A percentile compares a stretch with the other conserved stretches of the same genome.
Evolutionary conservation across 2,113 vertebrate genomes (phyloP).

Genomic region (Pedetes capensis): DNA sequence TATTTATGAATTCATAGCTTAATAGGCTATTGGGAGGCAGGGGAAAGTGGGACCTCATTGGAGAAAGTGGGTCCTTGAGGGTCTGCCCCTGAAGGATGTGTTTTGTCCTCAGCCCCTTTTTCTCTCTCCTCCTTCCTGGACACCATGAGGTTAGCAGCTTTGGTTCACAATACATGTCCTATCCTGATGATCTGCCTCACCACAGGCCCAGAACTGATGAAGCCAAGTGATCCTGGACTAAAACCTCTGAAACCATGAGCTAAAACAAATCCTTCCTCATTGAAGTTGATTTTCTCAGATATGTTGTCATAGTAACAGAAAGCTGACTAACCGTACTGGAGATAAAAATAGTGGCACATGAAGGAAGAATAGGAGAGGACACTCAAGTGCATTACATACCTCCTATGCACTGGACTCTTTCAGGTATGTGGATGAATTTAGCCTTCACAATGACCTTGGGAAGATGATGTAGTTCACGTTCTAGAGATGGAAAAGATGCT

Average conservation of each 20-base stretch:
- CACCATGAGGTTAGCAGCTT: background rate
- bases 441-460: background rate
- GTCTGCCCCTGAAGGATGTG: background rate
- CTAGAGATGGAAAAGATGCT: background rate
- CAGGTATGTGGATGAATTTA: background rate
- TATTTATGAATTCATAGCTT: background rate
- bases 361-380: background rate
- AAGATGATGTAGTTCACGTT: background rate
- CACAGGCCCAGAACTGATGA: background rate
- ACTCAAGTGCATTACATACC: too few species aligned
- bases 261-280: background rate
- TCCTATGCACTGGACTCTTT: background rate
- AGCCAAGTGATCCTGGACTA: background rate
- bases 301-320: background rate
- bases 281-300: background rate
- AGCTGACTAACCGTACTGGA: background rate
- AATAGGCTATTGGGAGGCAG: background rate
- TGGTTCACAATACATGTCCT: too few species aligned
- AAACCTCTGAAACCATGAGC: background rate
- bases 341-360: background rate
- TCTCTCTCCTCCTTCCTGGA: background rate
- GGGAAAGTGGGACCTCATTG: background rate
- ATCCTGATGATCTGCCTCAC: background rate
- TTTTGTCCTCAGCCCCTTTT: background rate
- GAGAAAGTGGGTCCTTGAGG: background rate